Evolutionary conservation across 2,113 vertebrate genomes (phyloP), one percentile per base, ranked within the genome.

Genomic region (Apteryx owenii): DNA sequence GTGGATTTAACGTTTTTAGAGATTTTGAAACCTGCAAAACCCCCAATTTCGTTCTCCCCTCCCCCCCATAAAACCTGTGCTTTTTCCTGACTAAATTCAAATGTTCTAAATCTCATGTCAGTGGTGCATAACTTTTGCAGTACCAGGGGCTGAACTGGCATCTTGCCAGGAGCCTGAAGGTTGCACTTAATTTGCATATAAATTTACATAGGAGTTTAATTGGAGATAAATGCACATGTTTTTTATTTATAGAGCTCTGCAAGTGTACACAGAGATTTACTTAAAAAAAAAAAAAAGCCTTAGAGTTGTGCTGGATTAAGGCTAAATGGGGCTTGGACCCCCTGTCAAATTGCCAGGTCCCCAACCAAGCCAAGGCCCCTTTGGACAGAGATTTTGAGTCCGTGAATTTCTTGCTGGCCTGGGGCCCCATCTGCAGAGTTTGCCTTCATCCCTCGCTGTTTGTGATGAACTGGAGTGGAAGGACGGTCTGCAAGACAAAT

Each of bases 191-290:
- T 97, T 98, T 96, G 91, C 97, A 95, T 97, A 70, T 93, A 95
- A 84, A 97, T 97, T 98, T 97, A 89, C 89, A 90, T 81, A 53
- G 44, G 46, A 68, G 50, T 96, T 97, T 96, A 97, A 96, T 96
- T 97, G 96, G 94, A 86, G 86, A 94, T 95, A 97, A 98, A 98
- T 90, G 95, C 78, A 48, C 40, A 17, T 79, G 64, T 48, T 91
- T 95, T 95, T 95, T 93, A 96, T 98, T 97, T 97, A 84, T 91
- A 85, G 91, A 93, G 64, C 90, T 78, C 88, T 95, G 87, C 64
- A 53, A 96, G 75, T 62, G 40, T 95, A 93, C 72, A 86, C 87
- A 70, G 62, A 77, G 54, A 73, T 94, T 51, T 72, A 20, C 33
- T 72, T 85, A 2, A 29, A 31, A 48, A 46, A 82, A 29, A 33